Evolutionary conservation across 2,113 vertebrate species (phyloP).

Genomic region (Gambusia affinis): DNA sequence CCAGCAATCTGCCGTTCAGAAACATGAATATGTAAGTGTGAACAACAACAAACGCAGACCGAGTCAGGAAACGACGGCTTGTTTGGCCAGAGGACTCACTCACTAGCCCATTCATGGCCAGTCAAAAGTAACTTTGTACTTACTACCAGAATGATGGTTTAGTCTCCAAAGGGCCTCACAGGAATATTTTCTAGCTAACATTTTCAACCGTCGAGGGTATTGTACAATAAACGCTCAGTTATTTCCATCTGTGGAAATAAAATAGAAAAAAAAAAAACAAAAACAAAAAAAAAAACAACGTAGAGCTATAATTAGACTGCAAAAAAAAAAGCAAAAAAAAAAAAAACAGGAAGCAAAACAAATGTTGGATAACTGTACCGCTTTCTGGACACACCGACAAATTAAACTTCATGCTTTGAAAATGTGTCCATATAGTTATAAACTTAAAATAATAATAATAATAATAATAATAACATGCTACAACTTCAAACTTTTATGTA

Average conservation of each 20-base stretch:
- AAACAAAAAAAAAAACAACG: background rate
- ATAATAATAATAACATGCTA: background rate
- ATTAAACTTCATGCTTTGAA: background rate
- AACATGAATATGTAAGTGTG: conserved; percentile 11
- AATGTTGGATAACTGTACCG: background rate
- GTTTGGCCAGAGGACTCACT: conserved; percentile 16
- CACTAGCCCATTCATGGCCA: conserved; percentile 47
- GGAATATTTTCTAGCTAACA: conserved; percentile 16
- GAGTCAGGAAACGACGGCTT: conserved; percentile 42
- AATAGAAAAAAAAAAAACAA: background rate
- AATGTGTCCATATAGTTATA: background rate
- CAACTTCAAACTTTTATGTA: background rate
- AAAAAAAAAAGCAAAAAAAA: background rate
- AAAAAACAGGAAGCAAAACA: background rate
- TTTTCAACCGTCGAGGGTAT: conserved; percentile 3
- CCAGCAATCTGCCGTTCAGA: conserved; percentile 17
- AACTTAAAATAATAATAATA: no score
- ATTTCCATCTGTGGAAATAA: conserved; percentile 35
- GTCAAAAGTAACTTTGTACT: conserved; percentile 73
- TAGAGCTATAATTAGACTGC: conserved; percentile 7
- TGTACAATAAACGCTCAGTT: conserved; percentile 25
- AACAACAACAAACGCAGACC: conserved; percentile 1
- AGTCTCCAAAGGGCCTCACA: background rate
- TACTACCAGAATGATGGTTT: conserved; percentile 12
- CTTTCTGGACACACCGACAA: background rate